phyloP scores from a whole-genome alignment of 2,888 invertebrate genomes.

The Dicyrtoma fusca region DNA sequence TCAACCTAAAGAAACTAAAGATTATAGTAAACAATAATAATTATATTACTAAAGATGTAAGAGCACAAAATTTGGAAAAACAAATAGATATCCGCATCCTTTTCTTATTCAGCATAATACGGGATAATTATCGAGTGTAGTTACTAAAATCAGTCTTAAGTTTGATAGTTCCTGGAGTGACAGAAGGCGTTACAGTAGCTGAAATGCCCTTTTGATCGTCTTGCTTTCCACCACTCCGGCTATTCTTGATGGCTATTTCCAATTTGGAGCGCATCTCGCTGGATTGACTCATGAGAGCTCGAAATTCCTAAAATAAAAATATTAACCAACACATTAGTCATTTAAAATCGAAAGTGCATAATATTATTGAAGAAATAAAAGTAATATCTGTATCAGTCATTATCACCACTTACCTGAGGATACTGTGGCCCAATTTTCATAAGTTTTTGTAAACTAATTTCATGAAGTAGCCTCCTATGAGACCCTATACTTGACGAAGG shows the following conservation, averaged over 20 bases:
- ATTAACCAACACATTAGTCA: not conserved
- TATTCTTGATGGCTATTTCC: conserved; percentile 79
- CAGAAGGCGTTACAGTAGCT: conserved; percentile 59
- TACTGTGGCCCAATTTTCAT: conserved; percentile 90
- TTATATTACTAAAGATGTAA: too few relatives aligned
- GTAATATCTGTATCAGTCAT: too few relatives aligned
- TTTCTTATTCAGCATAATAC: too few relatives aligned
- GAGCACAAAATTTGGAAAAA: too few relatives aligned
- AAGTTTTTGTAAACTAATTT: conserved; percentile 84
- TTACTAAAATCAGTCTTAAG: conserved; percentile 94
- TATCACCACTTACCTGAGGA: conserved; percentile 73
- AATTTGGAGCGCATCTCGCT: conserved; percentile 77
- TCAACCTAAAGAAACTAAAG: too few relatives aligned
- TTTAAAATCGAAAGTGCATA: not conserved
- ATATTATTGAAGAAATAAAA: not conserved
- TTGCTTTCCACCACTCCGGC: conserved; percentile 34
- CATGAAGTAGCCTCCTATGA: conserved; percentile 75
- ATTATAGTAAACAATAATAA: too few relatives aligned
- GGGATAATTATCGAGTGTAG: conserved; percentile 13
- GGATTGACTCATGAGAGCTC: conserved; percentile 83
- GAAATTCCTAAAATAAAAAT: conserved; percentile 73
- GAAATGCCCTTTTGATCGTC: conserved; percentile 35
- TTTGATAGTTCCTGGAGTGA: conserved; percentile 75
- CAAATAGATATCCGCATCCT: too few relatives aligned
- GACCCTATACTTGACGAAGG: conserved; percentile 65